Conservation (phyloP, 2,888 invertebrate species). For the Homarus gammarus region DNA sequence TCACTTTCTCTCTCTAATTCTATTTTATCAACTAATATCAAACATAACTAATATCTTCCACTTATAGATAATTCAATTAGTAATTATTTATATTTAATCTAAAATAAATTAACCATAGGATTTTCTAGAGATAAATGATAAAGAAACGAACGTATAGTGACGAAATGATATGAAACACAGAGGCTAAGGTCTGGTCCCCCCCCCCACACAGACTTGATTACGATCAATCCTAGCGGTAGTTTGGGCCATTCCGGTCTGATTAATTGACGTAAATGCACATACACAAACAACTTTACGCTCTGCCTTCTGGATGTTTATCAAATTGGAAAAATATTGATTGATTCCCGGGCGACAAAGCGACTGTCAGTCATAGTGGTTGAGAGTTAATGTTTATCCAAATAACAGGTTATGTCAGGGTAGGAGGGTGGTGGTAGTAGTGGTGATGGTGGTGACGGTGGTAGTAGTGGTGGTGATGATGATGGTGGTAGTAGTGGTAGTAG, state of each 20-base stretch:
- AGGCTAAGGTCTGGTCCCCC: not conserved
- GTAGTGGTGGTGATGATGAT: not conserved
- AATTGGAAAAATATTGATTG: constrained; percentile 71
- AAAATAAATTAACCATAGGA: too few relatives aligned
- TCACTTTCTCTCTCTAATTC: not conserved
- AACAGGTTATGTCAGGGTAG: not conserved
- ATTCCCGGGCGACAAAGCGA: constrained; percentile 34
- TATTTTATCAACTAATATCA: too few relatives aligned
- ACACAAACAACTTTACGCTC: constrained; percentile 70
- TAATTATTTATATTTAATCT: too few relatives aligned
- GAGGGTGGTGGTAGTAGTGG: not conserved
- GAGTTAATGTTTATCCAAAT: constrained; percentile 10
- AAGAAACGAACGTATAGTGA: too few relatives aligned
- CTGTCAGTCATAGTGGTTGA: too few relatives aligned
- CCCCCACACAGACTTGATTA: constrained; percentile 65
- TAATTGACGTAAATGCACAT: constrained; percentile 70
- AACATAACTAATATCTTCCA: too few relatives aligned
- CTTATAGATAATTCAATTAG: too few relatives aligned
- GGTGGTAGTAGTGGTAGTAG: not conserved
- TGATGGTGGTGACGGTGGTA: not conserved
- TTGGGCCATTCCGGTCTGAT: constrained; percentile 66
- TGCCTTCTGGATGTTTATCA: constrained; percentile 63
- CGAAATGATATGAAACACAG: not conserved
- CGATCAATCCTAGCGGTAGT: constrained; percentile 65
- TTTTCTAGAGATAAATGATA: too few relatives aligned